Percentiles rank a stretch among this genome's conserved stretches.
Conservation (phyloP, 2,888 invertebrate species). For the Bimastos eiseni region DNA sequence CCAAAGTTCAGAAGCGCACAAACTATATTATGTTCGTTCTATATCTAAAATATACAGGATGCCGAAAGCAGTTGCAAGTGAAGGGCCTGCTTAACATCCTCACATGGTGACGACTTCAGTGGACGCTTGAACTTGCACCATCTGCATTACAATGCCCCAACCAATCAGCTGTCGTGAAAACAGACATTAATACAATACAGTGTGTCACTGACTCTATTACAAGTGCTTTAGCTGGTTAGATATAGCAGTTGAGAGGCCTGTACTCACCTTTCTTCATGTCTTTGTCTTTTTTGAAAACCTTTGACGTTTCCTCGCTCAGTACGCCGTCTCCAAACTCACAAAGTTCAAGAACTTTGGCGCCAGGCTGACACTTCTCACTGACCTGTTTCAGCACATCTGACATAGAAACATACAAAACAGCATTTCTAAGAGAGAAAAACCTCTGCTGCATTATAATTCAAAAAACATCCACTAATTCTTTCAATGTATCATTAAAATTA, state of each 20-base stretch:
- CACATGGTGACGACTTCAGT: too few relatives aligned
- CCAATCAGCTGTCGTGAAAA: too few relatives aligned
- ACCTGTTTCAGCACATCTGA: slow-evolving; percentile 86
- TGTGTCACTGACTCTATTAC: neutral
- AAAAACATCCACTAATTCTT: neutral
- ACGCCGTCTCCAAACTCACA: slow-evolving; percentile 89
- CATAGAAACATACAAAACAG: slow-evolving; percentile 55
- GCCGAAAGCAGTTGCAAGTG: too few relatives aligned
- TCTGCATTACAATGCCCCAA: too few relatives aligned
- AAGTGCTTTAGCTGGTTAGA: neutral
- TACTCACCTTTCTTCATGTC: slow-evolving; percentile 86
- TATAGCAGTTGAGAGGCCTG: neutral
- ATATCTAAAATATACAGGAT: too few relatives aligned
- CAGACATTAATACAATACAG: neutral
- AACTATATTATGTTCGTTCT: too few relatives aligned
- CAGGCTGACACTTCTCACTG: slow-evolving; percentile 82
- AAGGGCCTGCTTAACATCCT: too few relatives aligned
- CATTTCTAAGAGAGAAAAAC: neutral
- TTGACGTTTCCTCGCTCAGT: slow-evolving; percentile 85
- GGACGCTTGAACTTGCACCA: too few relatives aligned
- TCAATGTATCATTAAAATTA: neutral
- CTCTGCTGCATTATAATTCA: neutral
- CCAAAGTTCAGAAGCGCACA: too few relatives aligned
- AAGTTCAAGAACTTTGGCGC: slow-evolving; percentile 84
- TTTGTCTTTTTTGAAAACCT: slow-evolving; percentile 97